phyloP scores from a whole-genome alignment of 1,140 invertebrate species.

The Drosophila suzukii region DNA sequence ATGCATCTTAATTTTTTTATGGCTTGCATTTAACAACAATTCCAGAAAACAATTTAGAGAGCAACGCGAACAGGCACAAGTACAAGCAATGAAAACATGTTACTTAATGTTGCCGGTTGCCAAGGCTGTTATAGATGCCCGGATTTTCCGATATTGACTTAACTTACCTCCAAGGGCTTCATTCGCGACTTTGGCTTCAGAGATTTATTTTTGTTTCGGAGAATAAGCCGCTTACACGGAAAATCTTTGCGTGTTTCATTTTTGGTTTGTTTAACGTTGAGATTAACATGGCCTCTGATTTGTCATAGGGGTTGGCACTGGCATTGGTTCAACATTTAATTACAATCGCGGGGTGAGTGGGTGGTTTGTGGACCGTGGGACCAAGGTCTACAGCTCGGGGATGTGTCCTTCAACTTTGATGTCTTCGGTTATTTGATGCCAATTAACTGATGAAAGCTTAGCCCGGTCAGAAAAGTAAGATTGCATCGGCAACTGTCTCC shows the following conservation, averaged over 20 bases:
- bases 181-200: conserved; percentile 27
- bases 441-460: conserved; percentile 62
- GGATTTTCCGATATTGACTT: conserved; percentile 50
- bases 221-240: conserved; percentile 65
- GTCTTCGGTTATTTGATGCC: conserved; percentile 60
- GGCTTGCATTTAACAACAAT: conserved; percentile 23
- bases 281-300: conserved; percentile 70
- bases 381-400: conserved; percentile 1
- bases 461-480: conserved; percentile 26
- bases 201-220: conserved; percentile 49
- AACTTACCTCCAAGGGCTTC: conserved; percentile 38
- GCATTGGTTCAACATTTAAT: conserved; percentile 57
- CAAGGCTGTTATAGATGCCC: conserved; percentile 19
- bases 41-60: conserved; percentile 46
- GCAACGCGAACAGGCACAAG: conserved; percentile 8
- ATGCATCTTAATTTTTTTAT: conserved; percentile 34
- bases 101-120: conserved; percentile 38
- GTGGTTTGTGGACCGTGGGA: background rate
- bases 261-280: conserved; percentile 71
- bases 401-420: conserved; percentile 55
- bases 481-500: conserved; percentile 22
- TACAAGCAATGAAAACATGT: conserved; percentile 24
- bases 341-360: conserved; percentile 38
- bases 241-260: conserved; percentile 76
- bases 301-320: conserved; percentile 60